Conservation (phyloP, 2,113 vertebrate genomes). For the Mustela nigripes region DNA sequence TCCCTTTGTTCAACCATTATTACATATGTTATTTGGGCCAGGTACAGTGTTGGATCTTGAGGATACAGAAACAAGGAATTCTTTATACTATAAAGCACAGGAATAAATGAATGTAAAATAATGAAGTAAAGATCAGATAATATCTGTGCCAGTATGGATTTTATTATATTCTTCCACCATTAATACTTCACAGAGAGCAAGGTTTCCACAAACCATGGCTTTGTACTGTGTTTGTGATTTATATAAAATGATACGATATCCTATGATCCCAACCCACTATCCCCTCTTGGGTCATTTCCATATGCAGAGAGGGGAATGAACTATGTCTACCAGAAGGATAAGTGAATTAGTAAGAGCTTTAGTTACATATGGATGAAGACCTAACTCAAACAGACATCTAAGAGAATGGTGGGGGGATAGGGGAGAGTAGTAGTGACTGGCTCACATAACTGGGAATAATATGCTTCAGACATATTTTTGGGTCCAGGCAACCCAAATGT, state of each 20-base stretch:
- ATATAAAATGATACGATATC: neutral
- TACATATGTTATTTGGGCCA: neutral
- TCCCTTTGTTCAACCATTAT: neutral
- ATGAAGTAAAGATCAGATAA: neutral
- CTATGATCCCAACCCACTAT: neutral
- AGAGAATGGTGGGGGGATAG: neutral
- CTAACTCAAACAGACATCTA: neutral
- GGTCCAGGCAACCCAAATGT: neutral
- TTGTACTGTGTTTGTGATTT: neutral
- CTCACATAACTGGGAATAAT: neutral
- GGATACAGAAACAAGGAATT: neutral
- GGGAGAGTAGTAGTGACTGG: neutral
- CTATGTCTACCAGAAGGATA: neutral
- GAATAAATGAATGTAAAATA: conserved; percentile 38
- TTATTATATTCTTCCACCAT: neutral
- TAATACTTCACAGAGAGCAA: neutral
- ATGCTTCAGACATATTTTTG: neutral
- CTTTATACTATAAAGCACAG: neutral
- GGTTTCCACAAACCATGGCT: neutral
- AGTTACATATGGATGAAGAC: neutral
- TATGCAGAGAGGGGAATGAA: neutral
- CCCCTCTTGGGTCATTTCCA: neutral
- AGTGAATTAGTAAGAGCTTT: neutral
- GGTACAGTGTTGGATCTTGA: neutral
- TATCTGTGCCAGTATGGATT: neutral